These are phyloP conservation scores for Callosobruchus maculatus DNA, from an alignment of 2,888 invertebrate genomes.

Conservation along the genomic window DNA sequence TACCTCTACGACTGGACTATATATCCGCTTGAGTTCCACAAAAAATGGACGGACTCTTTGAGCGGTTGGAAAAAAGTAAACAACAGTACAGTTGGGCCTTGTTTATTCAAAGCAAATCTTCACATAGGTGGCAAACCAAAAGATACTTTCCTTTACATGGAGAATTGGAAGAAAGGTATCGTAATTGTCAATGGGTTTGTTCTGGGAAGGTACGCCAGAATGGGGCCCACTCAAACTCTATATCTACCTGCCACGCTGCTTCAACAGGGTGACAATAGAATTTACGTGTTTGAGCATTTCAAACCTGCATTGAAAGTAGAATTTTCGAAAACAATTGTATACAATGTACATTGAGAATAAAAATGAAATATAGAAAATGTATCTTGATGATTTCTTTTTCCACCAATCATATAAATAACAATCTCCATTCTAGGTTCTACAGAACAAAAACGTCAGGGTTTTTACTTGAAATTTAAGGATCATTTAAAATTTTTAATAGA, in stretches of 20 bases:
- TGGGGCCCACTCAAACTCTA: conserved; percentile 78
- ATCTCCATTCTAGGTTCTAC: too few species aligned
- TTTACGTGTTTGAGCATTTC: conserved; percentile 42
- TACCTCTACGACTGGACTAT: conserved; percentile 45
- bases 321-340: neutral
- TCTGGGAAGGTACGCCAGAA: conserved; percentile 72
- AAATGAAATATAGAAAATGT: neutral
- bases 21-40: conserved; percentile 49
- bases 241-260: conserved; percentile 77
- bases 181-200: conserved; percentile 81
- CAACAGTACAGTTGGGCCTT: conserved; percentile 48
- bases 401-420: too few species aligned
- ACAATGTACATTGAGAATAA: neutral
- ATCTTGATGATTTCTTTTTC: too few species aligned
- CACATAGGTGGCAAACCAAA: conserved; percentile 48
- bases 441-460: too few species aligned
- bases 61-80: conserved; percentile 11
- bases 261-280: conserved; percentile 47
- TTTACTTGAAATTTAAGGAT: too few species aligned
- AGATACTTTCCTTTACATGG: conserved; percentile 75
- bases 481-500: too few species aligned
- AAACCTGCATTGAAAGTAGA: conserved; percentile 10
- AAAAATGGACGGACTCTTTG: conserved; percentile 41
- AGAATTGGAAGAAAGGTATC: conserved; percentile 82
- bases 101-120: conserved; percentile 54